These are phyloP conservation scores for Plemyria rubiginata DNA, from an alignment of 2,888 invertebrate genomes.

Conservation along the genomic window DNA sequence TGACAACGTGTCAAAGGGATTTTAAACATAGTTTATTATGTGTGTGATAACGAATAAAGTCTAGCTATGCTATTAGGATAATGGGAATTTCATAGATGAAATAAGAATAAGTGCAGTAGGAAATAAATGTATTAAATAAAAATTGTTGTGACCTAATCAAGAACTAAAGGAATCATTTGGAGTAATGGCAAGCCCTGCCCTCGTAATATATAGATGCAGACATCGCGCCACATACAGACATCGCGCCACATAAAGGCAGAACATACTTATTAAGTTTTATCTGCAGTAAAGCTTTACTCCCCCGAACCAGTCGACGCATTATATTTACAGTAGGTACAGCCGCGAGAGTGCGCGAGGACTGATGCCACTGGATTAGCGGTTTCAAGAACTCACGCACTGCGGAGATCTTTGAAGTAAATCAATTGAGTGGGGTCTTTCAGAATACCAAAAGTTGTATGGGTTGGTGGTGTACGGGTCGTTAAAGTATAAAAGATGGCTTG, in stretches of 20 bases:
- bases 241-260: conserved; percentile 19
- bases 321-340: conserved; percentile 18
- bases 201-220: conserved; percentile 6
- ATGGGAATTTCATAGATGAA: no score
- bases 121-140: no score
- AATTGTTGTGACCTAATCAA: neutral
- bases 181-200: neutral
- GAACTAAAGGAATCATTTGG: neutral
- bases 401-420: no score
- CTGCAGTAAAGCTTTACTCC: conserved; percentile 31
- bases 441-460: no score
- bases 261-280: conserved; percentile 36
- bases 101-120: no score
- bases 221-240: conserved; percentile 19
- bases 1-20: neutral
- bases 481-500: no score
- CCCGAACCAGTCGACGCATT: conserved; percentile 26
- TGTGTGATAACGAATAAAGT: no score
- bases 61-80: no score
- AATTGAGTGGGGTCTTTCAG: no score
- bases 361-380: neutral
- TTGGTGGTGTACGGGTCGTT: no score
- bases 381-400: neutral
- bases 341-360: conserved; percentile 4
- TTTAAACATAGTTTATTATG: neutral